These are phyloP conservation scores for Torymus aiolomorphi DNA, from an alignment of 2,888 invertebrate species.

Conservation along the genomic window DNA sequence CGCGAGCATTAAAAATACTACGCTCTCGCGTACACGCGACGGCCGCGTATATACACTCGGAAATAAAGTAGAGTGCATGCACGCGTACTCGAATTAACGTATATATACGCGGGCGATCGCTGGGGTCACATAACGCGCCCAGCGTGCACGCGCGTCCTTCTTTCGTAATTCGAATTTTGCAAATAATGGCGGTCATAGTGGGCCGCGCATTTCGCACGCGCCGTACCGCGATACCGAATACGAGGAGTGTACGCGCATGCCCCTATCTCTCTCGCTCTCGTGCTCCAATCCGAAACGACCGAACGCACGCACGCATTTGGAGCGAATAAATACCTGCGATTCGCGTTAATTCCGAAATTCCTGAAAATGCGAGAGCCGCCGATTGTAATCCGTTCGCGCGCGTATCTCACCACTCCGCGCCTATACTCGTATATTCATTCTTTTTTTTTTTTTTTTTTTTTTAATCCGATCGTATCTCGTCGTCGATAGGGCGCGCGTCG, in stretches of 20 bases:
- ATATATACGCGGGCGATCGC: no score
- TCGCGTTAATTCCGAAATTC: constrained; percentile 60
- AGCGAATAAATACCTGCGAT: constrained; percentile 54
- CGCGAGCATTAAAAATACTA: no score
- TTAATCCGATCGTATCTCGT: constrained; percentile 2
- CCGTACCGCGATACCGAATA: no score
- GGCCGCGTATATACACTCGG: no score
- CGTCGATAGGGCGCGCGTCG: background rate
- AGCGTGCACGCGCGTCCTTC: background rate
- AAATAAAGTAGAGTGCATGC: no score
- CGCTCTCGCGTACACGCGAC: no score
- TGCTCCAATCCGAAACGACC: background rate
- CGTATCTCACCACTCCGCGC: no score
- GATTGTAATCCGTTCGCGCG: constrained; percentile 33
- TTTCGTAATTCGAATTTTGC: constrained; percentile 11
- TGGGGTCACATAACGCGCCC: background rate
- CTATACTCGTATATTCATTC: background rate
- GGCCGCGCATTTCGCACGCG: background rate
- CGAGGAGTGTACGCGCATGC: no score
- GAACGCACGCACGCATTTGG: background rate
- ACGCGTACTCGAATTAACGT: no score
- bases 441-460: background rate
- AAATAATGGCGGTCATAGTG: constrained; percentile 4
- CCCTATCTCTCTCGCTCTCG: no score
- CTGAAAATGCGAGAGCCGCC: constrained; percentile 35